Conservation (phyloP, 2,113 vertebrate species). For the Scortum barcoo region DNA sequence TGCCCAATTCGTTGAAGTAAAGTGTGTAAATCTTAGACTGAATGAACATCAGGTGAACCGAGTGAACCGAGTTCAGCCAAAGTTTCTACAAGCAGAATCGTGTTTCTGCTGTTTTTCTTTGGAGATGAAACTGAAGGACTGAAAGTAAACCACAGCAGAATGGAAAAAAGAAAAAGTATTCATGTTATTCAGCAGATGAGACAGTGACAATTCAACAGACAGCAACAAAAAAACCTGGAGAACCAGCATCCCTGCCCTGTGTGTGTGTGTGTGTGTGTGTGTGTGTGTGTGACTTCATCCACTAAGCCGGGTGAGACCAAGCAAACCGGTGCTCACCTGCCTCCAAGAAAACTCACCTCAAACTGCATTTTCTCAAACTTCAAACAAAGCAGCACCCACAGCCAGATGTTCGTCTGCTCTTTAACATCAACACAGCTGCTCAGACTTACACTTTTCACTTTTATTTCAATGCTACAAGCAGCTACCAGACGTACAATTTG, state of each 20-base stretch:
- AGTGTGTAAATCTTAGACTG: background rate
- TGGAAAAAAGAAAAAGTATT: too few relatives aligned
- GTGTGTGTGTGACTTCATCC: background rate
- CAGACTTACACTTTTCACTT: background rate
- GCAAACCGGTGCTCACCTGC: constrained; percentile 6
- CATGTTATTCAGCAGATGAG: too few relatives aligned
- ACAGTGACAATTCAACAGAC: background rate
- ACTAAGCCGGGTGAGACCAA: background rate
- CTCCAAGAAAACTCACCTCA: background rate
- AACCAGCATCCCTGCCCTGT: constrained; percentile 19
- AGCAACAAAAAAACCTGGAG: constrained; percentile 5
- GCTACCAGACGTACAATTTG: background rate
- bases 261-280: background rate
- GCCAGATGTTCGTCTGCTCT: background rate
- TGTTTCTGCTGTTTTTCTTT: background rate
- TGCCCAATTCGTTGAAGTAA: too few relatives aligned
- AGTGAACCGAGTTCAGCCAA: constrained; percentile 15
- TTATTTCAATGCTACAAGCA: background rate
- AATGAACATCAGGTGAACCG: background rate
- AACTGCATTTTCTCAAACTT: background rate
- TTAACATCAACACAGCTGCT: background rate
- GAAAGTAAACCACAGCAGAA: background rate
- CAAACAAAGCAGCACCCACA: background rate
- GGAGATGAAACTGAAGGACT: background rate
- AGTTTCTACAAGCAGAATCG: background rate